Base-by-base conservation (phyloP, 1,140 invertebrate species). In the Leucophenga varia region DNA sequence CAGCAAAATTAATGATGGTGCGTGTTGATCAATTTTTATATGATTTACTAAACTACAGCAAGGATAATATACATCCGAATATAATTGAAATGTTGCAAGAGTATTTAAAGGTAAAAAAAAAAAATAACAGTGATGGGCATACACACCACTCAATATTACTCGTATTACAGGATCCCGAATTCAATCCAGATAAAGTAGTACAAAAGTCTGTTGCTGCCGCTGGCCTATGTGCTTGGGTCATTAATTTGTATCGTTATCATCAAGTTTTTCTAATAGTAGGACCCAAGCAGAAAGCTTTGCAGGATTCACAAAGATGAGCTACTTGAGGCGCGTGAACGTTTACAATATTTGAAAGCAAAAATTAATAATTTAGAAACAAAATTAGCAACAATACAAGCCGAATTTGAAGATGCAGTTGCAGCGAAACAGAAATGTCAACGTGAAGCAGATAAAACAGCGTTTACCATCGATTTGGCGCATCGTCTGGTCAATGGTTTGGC, bases 201-300 rank as follows among this genome's bases (percentile, higher is more conserved):
- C 81, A 84, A 3, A 97, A 97, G 77, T 97, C 93, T 0, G 81
- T 84, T 37, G 95, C 95, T 20, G 95, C 95, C 18, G 90, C 91
- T 35, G 93, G 90, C 32, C 78, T 98, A 1, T 97, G 93, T 70
- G 87, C 92, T 13, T 98, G 94, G 93, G 93, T 94, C 1, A 89
- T 95, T 48, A 97, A 97, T 75, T 91, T 98, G 55, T 81, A 91
- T 63, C 88, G 84, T 47, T 98, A 93, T 78, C 92, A 94, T 76
- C 87, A 92, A 42, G 91, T 97, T 34, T 97, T 89, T 73, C 89
- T 92, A 47, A 87, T 92, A 21, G 94, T 98, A 0, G 93, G 94
- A 59, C 95, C 95, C 17, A 93, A 97, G 67, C 81, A 93, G 72
- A 79, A 83, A 48, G 80, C 79, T 10, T 79, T 97, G 4, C 84